Base-by-base conservation (phyloP, 2,113 vertebrate genomes). In the Chunga burmeisteri region DNA sequence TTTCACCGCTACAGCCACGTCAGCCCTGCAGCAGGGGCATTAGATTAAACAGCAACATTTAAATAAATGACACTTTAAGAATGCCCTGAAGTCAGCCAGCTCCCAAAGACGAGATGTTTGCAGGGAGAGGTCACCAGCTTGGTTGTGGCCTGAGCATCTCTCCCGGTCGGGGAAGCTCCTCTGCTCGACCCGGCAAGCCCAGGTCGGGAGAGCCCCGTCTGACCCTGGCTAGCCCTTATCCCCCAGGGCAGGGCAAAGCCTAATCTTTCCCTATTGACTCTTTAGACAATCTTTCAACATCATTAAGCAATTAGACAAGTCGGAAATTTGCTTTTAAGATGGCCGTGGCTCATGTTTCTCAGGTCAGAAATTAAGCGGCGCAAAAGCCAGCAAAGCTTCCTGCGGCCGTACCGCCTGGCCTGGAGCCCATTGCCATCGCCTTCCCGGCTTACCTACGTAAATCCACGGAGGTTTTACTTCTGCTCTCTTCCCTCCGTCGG, bases 371-470 rank as follows among this genome's bases (percentile, higher is more conserved):
- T 27, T 19, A 8, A 7, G 23, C 1, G 2, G 50, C 36, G 20
- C 21, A 13, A 11, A 83, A 58, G n/a, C 20, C 5, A 1, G 20
- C 32, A 47, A 22, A 80, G 20, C n/a, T 40, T 23, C 56, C 65
- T 34, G 46, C 2, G 1, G 3, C 16, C 4, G 0, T 55, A 7
- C 44, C 7, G 0, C 19, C 27, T 17, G 1, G 18, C 30, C 26
- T 8, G 18, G 32, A 72, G 3, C n/a, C 53, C 53, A 0, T 3
- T 13, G 19, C 50, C 21, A 1, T 34, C 0, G 0, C 44, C 53
- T 46, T 71, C 47, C 62, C 72, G 58, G 6, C 16, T 36, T 4
- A 68, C 47, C n/a, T 16, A 9, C 19, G 15, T 1, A 9, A 66
- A 71, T 5, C 58, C 62, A 9, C 0, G 0, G 38, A 36, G 34